phyloP scores from a whole-genome alignment of 2,797 vertebrate species.

The Anabacerthia variegaticeps region DNA sequence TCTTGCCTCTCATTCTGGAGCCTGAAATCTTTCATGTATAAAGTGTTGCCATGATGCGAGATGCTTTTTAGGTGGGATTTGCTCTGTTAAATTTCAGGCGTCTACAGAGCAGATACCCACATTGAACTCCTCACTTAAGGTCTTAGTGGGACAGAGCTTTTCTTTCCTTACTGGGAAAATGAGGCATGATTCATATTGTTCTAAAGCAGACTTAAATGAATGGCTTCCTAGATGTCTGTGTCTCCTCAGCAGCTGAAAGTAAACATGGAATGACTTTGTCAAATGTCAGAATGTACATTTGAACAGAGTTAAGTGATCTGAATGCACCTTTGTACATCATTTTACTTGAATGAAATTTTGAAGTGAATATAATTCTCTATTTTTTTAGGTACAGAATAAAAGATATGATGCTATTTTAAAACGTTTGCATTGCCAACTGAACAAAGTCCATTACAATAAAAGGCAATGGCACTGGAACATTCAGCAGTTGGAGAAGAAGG shows the following conservation, averaged over 20 bases:
- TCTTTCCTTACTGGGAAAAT: neutral
- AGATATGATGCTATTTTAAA: conserved; percentile 87
- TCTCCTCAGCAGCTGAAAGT: neutral
- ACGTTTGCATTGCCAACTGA: conserved; percentile 87
- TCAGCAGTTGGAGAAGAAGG: conserved; percentile 80
- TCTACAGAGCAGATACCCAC: neutral
- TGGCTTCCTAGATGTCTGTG: neutral
- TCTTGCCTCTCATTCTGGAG: neutral
- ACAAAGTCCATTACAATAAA: conserved; percentile 80
- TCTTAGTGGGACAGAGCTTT: neutral
- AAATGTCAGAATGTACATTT: neutral
- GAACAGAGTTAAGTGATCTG: neutral
- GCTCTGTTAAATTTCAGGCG: neutral
- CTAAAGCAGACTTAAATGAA: neutral
- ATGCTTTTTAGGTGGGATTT: neutral
- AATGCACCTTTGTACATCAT: neutral
- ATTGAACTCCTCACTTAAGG: neutral
- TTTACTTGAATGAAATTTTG: neutral
- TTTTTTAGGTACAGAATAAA: conserved; percentile 86
- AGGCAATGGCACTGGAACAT: conserved; percentile 81
- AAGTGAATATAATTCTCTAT: neutral
- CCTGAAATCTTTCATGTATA: neutral
- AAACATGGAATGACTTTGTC: neutral
- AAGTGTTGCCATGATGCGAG: neutral
- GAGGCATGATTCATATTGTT: neutral